phyloP scores from a whole-genome alignment of 2,797 vertebrate species.

The Pelochelys cantorii region DNA sequence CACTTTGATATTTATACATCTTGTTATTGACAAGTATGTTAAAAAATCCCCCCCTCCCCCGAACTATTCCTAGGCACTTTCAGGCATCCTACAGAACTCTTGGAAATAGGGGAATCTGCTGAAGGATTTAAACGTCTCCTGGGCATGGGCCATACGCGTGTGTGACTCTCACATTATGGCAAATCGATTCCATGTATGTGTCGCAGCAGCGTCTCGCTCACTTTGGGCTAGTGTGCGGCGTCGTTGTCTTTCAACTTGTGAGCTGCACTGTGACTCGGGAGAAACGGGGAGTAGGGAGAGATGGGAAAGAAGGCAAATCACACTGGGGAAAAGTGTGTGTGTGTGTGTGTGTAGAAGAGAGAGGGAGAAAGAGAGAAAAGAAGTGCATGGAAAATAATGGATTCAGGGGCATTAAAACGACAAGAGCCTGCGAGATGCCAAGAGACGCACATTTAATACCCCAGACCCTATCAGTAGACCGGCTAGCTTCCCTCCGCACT shows the following conservation, averaged over 20 bases:
- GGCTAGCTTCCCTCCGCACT: constrained; percentile 17
- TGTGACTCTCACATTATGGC: too few relatives aligned
- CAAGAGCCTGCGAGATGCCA: constrained; percentile 7
- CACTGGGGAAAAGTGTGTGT: too few relatives aligned
- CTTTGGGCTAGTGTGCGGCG: background rate
- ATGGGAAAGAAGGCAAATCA: background rate
- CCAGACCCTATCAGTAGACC: too few relatives aligned
- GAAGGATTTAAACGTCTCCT: background rate
- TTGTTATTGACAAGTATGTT: constrained; percentile 73
- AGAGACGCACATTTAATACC: constrained; percentile 12
- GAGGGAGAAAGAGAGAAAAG: too few relatives aligned
- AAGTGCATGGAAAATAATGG: background rate
- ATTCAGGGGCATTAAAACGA: background rate
- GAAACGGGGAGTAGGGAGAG: background rate
- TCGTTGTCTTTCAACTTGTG: background rate
- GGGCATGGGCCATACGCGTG: too few relatives aligned
- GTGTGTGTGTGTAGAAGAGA: too few relatives aligned
- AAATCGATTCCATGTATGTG: too few relatives aligned
- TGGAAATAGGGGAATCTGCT: background rate
- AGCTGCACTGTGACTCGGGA: background rate
- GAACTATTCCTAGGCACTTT: background rate
- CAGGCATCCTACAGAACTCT: background rate
- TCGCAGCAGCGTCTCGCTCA: background rate
- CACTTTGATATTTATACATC: constrained; percentile 80
- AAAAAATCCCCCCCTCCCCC: constrained; percentile 38